Base-by-base conservation (phyloP, 64 coral and sea anemone species). In the Pocillopora damicornis region DNA sequence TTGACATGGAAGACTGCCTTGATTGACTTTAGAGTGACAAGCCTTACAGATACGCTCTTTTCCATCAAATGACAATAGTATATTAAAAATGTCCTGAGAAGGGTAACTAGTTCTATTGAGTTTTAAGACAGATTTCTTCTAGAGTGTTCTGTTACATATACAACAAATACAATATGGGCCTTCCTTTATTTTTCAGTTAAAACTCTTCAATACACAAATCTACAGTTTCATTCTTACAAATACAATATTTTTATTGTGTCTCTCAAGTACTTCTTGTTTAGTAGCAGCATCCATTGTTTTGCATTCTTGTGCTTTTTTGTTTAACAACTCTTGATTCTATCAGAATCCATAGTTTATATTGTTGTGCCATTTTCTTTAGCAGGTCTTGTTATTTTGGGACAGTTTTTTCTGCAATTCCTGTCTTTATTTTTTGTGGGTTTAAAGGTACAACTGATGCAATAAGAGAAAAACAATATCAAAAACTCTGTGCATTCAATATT, bases 381-480 rank as follows among this genome's bases (percentile, higher is more conserved):
- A 36, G 15, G 13, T 35, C 23, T 73, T 83, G 75, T 91, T 86
- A 78, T 91, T 91, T 62, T 90, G 58, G 59, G 59, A 78, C 45
- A 38, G 42, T n/a, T 81, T 87, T 60, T 88, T 90, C 30, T 30
- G 30, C 30, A 30, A 30, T 30, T 30, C 30, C 30, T 30, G 30
- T 30, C 30, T 30, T 30, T 30, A 30, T 30, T 30, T 30, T 30
- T n/a, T 30, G 30, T 30, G 30, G 30, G 30, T 30, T 30, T 30
- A 30, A 30, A 30, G 30, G 30, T 30, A 30, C 30, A 30, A 30
- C 30, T 30, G 57, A 93, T 86, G 37, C 92, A 89, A 86, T 78
- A 93, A 60, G 69, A 36, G 78, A 75, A 87, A 92, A 92, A 92
- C 83, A 73, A 92, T 72, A 92, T 87, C 74, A 87, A 58, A 79